Evolutionary conservation across 2,797 vertebrate species (phyloP).

Genomic region (Lindbergichthys nudifrons): DNA sequence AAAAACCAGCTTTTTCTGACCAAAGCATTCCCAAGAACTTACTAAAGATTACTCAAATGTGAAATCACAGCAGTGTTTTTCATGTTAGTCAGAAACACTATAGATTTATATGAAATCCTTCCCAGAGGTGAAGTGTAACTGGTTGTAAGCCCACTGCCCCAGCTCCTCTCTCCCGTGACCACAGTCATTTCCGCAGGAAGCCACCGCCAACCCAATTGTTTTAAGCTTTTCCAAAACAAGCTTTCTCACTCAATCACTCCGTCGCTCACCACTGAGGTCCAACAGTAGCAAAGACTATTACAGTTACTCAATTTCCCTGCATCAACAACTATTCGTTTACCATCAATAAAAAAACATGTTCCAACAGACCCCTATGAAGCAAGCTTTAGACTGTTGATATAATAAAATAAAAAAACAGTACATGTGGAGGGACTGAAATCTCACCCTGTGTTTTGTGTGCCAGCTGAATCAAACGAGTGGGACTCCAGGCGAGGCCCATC

Average conservation of each 20-base stretch:
- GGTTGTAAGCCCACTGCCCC: slow-evolving; percentile 18
- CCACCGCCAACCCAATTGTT: slow-evolving; percentile 62
- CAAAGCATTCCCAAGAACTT: slow-evolving; percentile 1
- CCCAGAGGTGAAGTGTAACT: slow-evolving; percentile 19
- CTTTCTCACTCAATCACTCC: slow-evolving; percentile 36
- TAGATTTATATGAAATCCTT: slow-evolving; percentile 11
- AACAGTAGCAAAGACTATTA: not conserved
- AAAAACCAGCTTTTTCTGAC: slow-evolving; percentile 6
- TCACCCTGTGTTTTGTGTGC: slow-evolving; percentile 76
- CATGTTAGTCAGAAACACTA: not conserved
- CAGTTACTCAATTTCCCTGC: not conserved
- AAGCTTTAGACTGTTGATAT: not conserved
- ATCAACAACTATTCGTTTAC: slow-evolving; percentile 19
- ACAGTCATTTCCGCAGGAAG: slow-evolving; percentile 77
- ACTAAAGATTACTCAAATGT: not conserved
- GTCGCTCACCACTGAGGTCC: slow-evolving; percentile 12
- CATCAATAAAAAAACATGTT: not conserved
- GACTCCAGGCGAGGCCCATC: slow-evolving; percentile 78
- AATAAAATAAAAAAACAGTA: not conserved
- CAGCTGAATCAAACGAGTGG: slow-evolving; percentile 73
- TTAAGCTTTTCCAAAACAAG: slow-evolving; percentile 71
- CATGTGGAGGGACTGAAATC: slow-evolving; percentile 15
- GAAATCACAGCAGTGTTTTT: slow-evolving; percentile 6
- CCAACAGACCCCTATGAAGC: not conserved
- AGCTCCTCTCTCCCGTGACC: slow-evolving; percentile 60